Evolutionary conservation across 1,140 invertebrate species (phyloP).

Genomic region (Pararge aegeria): DNA sequence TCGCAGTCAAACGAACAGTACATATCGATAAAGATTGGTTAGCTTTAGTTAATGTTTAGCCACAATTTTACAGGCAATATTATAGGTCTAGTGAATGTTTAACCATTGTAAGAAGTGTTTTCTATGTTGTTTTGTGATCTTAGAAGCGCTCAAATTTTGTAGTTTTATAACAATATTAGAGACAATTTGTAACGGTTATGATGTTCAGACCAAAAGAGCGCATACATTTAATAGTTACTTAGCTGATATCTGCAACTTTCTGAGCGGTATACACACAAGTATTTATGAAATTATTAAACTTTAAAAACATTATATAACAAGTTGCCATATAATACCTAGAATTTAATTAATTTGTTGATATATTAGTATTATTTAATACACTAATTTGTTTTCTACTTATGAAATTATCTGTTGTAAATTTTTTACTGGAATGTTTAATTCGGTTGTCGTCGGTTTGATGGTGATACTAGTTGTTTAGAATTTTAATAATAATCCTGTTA

Average conservation of each 20-base stretch:
- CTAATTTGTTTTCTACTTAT: conserved; percentile 52
- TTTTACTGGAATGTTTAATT: conserved; percentile 56
- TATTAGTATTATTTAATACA: conserved; percentile 44
- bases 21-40: conserved; percentile 64
- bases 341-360: conserved; percentile 49
- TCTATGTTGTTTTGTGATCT: conserved; percentile 49
- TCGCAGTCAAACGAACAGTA: conserved; percentile 49
- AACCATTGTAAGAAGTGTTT: conserved; percentile 25
- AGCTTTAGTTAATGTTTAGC: conserved; percentile 40
- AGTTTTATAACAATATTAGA: conserved; percentile 53
- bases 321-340: conserved; percentile 31
- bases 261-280: conserved; percentile 2
- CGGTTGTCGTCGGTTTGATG: conserved; percentile 51
- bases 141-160: conserved; percentile 71
- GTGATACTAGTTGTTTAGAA: conserved; percentile 67
- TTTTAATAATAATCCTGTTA: conserved; percentile 55
- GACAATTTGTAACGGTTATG: conserved; percentile 25
- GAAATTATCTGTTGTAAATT: conserved; percentile 61
- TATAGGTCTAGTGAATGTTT: conserved; percentile 35
- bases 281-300: conserved; percentile 14
- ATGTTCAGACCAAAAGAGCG: conserved; percentile 34
- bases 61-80: conserved; percentile 33
- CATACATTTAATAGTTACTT: conserved; percentile 14
- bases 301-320: background rate
- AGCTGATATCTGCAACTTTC: background rate